These are phyloP conservation scores for Tiphia femorata DNA, from an alignment of 2,888 invertebrate species.

Conservation along the genomic window DNA sequence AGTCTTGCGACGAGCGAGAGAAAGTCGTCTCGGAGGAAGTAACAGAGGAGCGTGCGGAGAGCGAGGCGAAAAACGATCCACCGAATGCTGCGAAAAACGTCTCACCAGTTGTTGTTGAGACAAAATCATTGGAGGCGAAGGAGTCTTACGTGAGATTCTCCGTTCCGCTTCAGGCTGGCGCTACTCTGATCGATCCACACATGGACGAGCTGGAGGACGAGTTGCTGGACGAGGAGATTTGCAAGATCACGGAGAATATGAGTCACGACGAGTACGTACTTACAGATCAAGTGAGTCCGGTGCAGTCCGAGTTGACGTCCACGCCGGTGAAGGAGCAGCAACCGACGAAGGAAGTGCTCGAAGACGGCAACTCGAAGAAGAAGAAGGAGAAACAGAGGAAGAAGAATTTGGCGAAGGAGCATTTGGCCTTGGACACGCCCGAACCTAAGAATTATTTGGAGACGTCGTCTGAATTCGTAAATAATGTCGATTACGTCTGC, in stretches of 20 bases:
- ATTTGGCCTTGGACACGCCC: slow-evolving; percentile 41
- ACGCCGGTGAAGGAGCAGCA: slow-evolving; percentile 43
- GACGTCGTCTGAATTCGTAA: background rate
- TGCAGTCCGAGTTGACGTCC: slow-evolving; percentile 46
- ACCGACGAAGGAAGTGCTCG: slow-evolving; percentile 2
- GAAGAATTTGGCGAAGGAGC: slow-evolving; percentile 55
- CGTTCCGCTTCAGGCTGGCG: background rate
- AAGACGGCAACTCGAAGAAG: slow-evolving; percentile 15
- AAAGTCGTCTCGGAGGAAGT: background rate
- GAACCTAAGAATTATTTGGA: slow-evolving; percentile 6
- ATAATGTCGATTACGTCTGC: too few relatives aligned
- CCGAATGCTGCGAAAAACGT: background rate
- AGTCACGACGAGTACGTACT: slow-evolving; percentile 66
- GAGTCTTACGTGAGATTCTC: background rate
- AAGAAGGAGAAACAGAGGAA: slow-evolving; percentile 39
- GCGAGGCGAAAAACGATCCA: background rate
- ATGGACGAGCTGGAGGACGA: slow-evolving; percentile 60
- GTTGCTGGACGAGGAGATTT: slow-evolving; percentile 64
- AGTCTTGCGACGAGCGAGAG: slow-evolving; percentile 4
- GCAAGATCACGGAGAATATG: slow-evolving; percentile 67
- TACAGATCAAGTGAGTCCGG: slow-evolving; percentile 62
- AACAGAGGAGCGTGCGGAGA: background rate
- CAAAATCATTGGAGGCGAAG: background rate
- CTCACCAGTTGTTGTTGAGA: background rate
- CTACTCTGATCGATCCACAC: slow-evolving; percentile 13